Conservation (phyloP, 2,113 vertebrate genomes). For the Chrysemys picta region DNA sequence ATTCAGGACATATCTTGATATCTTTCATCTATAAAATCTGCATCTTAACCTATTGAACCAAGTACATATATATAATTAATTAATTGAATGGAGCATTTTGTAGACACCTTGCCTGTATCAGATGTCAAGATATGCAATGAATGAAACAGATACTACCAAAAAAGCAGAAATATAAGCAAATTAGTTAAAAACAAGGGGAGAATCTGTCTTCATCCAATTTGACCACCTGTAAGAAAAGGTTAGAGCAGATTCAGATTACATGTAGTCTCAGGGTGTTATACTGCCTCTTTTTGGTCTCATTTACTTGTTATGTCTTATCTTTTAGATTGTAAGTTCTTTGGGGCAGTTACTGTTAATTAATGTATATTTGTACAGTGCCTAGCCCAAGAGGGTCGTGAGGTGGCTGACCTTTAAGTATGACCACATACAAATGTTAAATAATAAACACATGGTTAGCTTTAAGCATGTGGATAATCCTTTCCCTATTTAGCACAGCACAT, state of each 20-base stretch:
- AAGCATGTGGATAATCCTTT: conserved; percentile 29
- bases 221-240: conserved; percentile 23
- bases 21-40: conserved; percentile 10
- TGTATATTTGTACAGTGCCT: conserved; percentile 17
- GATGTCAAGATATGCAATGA: not conserved
- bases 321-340: not conserved
- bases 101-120: not conserved
- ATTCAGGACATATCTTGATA: not conserved
- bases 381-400: not conserved
- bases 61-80: not conserved
- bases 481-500: conserved; percentile 11
- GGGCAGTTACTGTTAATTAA: not conserved
- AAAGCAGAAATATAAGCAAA: not conserved
- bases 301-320: not conserved
- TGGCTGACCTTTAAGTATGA: not conserved
- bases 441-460: not conserved
- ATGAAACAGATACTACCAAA: not conserved
- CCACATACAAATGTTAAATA: conserved; percentile 37
- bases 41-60: conserved; percentile 3
- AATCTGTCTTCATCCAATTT: not conserved
- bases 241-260: not conserved
- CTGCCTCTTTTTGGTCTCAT: not conserved
- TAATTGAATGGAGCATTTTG: conserved; percentile 13
- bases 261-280: conserved; percentile 1
- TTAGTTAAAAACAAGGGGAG: not conserved